Base-by-base conservation (phyloP, 2,888 invertebrate genomes). In the Mayetiola destructor region DNA sequence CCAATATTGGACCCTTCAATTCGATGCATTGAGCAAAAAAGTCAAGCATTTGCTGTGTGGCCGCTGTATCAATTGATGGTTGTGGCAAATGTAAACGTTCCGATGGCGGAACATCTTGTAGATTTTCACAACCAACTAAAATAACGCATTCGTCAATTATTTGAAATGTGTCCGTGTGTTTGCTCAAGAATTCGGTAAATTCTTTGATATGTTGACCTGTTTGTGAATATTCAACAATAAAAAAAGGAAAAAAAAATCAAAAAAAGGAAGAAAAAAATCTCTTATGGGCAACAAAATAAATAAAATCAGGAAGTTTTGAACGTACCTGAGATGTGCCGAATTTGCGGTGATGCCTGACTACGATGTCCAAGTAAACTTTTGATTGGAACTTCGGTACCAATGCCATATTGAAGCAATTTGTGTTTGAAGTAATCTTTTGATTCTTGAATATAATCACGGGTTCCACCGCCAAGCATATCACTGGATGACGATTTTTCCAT, bases 361-460 rank as follows among this genome's bases (percentile, higher is more conserved):
- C 95, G 81, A 75, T 97, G 97, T 0, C 97, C 97, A 60, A 97
- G 80, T 62, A 99, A 80, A 72, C 94, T 94, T 71, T 91, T 91
- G 64, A 97, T 92, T 4, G 95, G 96, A 62, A 99, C 92, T 77
- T 97, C 96, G 2, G 94, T 90, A 57, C 88, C 91, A 62, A 89
- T 85, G 59, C 97, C 95, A 72, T 97, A 94, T 74, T 96, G 91
- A 62, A 89, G 78, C 73, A 99, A 81, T 76, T 96, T 95, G 69
- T 87, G 83, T 58, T 90, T 88, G 75, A 99, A 99, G 76, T 96
- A 99, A 69, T 94, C 91, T 66, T 96, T 94, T 58, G 99, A 96
- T 75, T 96, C 96, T 67, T 87, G 84, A 65, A 92, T 94, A 72
- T 93, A 93, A 71, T 94, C 90, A 64, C 88, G 81, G 67, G 85